phyloP scores from a whole-genome alignment of 2,888 invertebrate species.

The Tetheella fluctuosa region DNA sequence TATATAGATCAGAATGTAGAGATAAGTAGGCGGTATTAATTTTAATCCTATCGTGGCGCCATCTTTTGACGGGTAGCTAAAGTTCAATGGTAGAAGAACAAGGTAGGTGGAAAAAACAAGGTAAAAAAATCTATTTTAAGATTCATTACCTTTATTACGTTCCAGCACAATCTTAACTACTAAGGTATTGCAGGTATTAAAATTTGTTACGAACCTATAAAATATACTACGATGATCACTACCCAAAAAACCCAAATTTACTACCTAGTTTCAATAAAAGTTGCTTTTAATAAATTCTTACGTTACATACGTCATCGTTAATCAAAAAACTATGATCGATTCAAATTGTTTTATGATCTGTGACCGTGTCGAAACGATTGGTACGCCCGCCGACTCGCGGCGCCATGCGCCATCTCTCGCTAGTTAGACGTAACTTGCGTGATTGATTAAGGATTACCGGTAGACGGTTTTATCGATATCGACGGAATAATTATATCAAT shows the following conservation, averaged over 20 bases:
- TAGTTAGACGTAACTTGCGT: conserved; percentile 43
- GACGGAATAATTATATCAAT: conserved; percentile 15
- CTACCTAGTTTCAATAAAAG: neutral
- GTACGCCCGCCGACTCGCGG: conserved; percentile 50
- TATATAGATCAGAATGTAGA: no score
- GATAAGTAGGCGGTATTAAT: no score
- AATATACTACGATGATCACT: no score
- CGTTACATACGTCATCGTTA: conserved; percentile 38
- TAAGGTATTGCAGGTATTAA: no score
- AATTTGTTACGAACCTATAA: no score
- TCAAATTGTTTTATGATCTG: conserved; percentile 60
- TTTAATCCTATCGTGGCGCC: conserved; percentile 54
- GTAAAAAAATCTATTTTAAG: no score
- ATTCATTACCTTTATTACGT: no score
- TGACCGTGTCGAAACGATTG: conserved; percentile 57
- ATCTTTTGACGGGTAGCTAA: conserved; percentile 68
- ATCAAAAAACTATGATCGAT: conserved; percentile 44
- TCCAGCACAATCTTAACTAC: no score
- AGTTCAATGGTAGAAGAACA: conserved; percentile 13
- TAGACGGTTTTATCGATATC: conserved; percentile 25
- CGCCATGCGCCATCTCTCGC: conserved; percentile 72
- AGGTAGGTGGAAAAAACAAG: no score
- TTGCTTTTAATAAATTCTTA: conserved; percentile 23
- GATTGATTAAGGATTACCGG: conserved; percentile 34
- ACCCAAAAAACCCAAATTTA: neutral